A percentile compares a stretch with the other conserved stretches of the same genome.
Conservation (phyloP, 2,888 invertebrate genomes). For the Apocheima hispidaria region DNA sequence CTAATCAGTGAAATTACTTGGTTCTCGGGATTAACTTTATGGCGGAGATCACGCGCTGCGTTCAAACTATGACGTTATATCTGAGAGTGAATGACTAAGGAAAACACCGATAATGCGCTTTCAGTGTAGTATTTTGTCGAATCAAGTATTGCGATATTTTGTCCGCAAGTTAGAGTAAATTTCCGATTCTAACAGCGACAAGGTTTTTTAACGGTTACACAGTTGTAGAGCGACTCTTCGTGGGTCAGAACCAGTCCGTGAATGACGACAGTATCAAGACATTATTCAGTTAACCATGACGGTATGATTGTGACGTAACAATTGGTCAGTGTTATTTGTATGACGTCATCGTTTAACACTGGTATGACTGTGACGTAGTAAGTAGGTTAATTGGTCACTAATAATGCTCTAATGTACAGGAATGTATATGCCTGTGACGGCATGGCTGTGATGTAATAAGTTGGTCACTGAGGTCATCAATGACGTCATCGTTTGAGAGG, state of each 20-base stretch:
- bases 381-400: too few species aligned
- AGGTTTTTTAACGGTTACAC: background rate
- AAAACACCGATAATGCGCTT: background rate
- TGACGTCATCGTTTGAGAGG: background rate
- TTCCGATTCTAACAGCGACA: background rate
- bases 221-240: background rate
- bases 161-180: background rate
- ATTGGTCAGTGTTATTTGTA: background rate
- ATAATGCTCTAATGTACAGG: too few species aligned
- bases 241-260: slow-evolving; percentile 35
- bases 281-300: slow-evolving; percentile 8
- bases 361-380: background rate
- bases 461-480: background rate
- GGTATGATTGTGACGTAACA: slow-evolving; percentile 21
- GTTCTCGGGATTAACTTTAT: slow-evolving; percentile 18
- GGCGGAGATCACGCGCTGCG: slow-evolving; percentile 10
- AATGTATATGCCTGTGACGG: too few species aligned
- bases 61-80: slow-evolving; percentile 19
- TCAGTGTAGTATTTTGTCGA: slow-evolving; percentile 7
- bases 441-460: slow-evolving; percentile 16
- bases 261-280: slow-evolving; percentile 30
- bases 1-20: slow-evolving; percentile 18
- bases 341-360: background rate
- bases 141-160: background rate
- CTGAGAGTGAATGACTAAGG: slow-evolving; percentile 8